Conservation (phyloP, 2,797 vertebrate genomes). For the Delichon dasypus region DNA sequence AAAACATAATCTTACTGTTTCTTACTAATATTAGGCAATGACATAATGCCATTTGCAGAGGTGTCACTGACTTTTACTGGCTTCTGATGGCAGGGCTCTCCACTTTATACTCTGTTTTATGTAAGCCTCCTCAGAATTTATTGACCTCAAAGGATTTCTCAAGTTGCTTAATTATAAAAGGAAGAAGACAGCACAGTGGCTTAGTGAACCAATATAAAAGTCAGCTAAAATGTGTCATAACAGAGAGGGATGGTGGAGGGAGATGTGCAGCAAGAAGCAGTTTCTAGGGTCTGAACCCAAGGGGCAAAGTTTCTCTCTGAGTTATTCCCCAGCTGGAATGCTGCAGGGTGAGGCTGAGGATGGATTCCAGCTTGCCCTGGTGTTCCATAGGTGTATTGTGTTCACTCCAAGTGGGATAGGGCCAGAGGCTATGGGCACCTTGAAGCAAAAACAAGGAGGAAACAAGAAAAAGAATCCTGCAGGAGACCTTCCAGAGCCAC, state of each 20-base stretch:
- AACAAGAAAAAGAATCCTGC: background rate
- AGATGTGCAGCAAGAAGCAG: background rate
- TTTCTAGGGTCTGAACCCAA: background rate
- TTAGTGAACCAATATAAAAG: conserved; percentile 56
- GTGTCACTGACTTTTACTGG: conserved; percentile 82
- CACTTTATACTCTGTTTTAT: conserved; percentile 81
- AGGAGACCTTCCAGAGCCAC: background rate
- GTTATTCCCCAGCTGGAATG: background rate
- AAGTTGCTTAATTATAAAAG: conserved; percentile 79
- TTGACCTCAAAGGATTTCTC: conserved; percentile 77
- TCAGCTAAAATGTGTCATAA: conserved; percentile 56
- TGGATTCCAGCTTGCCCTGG: background rate
- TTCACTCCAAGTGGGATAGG: background rate
- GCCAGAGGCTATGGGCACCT: background rate
- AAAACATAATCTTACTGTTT: conserved; percentile 74
- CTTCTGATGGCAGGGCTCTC: conserved; percentile 79
- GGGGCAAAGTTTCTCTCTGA: background rate
- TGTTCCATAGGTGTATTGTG: background rate
- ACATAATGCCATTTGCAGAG: conserved; percentile 82
- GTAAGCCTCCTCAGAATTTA: conserved; percentile 77
- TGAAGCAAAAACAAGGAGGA: background rate
- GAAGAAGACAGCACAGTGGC: conserved; percentile 72
- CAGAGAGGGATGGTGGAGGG: background rate
- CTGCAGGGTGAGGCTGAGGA: background rate
- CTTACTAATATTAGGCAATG: conserved; percentile 81